phyloP scores from a whole-genome alignment of 2,888 invertebrate species.

The Acleris literana region DNA sequence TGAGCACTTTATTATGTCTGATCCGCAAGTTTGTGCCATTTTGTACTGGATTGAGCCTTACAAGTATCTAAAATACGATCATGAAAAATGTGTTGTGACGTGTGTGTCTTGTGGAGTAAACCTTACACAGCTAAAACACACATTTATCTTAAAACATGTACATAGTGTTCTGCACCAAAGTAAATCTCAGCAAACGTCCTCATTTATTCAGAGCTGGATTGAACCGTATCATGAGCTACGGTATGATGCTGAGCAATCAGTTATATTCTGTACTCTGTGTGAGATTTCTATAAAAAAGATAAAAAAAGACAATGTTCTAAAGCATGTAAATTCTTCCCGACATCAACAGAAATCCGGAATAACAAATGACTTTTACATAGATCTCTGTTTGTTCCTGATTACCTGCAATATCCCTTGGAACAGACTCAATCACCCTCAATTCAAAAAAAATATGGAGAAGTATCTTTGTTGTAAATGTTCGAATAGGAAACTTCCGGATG shows the following conservation, averaged over 20 bases:
- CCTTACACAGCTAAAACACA: constrained; percentile 2
- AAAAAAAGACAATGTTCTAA: constrained; percentile 10
- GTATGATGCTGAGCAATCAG: constrained; percentile 3
- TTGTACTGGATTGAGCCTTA: constrained; percentile 9
- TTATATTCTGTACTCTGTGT: constrained; percentile 7
- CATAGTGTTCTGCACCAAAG: not conserved
- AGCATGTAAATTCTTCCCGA: constrained; percentile 6
- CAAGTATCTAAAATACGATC: not conserved
- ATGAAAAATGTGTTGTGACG: constrained; percentile 1
- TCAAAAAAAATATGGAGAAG: too few species aligned
- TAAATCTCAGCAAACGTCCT: constrained; percentile 2
- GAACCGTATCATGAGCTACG: not conserved
- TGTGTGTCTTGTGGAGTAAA: constrained; percentile 1
- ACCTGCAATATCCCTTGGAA: constrained; percentile 4
- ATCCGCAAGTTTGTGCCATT: not conserved
- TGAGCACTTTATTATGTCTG: not conserved
- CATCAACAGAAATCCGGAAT: constrained; percentile 2
- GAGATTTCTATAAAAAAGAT: constrained; percentile 1
- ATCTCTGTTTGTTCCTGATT: constrained; percentile 9
- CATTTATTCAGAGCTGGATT: constrained; percentile 16
- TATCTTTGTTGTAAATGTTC: not conserved
- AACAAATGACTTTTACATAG: constrained; percentile 6
- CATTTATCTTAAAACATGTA: constrained; percentile 4
- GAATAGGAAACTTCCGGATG: constrained; percentile 8
- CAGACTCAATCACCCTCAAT: not conserved